Conservation (phyloP, 2,888 invertebrate genomes). For the Archaeoteleia sp. region DNA sequence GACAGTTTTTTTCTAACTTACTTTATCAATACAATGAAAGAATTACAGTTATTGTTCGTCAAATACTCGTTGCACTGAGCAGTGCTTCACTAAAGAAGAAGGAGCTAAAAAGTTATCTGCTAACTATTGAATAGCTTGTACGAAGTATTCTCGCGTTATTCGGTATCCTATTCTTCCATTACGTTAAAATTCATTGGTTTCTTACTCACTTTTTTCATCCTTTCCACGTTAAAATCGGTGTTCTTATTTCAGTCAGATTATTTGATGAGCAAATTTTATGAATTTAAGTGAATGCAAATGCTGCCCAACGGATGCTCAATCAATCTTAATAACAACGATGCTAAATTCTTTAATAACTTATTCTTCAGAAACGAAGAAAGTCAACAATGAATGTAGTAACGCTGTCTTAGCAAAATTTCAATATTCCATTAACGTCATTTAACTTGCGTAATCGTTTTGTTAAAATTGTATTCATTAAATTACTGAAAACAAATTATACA, state of each 20-base stretch:
- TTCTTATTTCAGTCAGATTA: slow-evolving; percentile 29
- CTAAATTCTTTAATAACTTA: slow-evolving; percentile 30
- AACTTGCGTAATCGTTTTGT: background rate
- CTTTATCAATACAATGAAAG: too few relatives aligned
- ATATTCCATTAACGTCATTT: background rate
- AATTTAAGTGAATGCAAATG: slow-evolving; percentile 36
- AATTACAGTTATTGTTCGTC: too few relatives aligned
- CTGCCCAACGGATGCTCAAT: slow-evolving; percentile 39
- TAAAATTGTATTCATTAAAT: slow-evolving; percentile 19
- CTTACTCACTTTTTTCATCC: slow-evolving; percentile 23
- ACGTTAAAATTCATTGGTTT: slow-evolving; percentile 35
- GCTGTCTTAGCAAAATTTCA: background rate
- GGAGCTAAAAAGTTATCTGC: slow-evolving; percentile 14
- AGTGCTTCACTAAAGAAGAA: too few relatives aligned
- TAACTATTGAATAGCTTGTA: slow-evolving; percentile 33
- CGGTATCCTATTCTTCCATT: slow-evolving; percentile 21
- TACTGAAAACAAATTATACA: too few relatives aligned
- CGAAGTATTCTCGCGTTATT: slow-evolving; percentile 18
- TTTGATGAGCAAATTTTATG: slow-evolving; percentile 23
- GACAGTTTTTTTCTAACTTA: too few relatives aligned
- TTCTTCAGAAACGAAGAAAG: slow-evolving; percentile 8
- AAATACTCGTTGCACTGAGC: too few relatives aligned
- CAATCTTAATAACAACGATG: slow-evolving; percentile 29
- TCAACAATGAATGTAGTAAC: slow-evolving; percentile 20
- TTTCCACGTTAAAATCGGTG: slow-evolving; percentile 18